phyloP scores from a whole-genome alignment of 2,888 invertebrate genomes.

The Lochmaea capreae region DNA sequence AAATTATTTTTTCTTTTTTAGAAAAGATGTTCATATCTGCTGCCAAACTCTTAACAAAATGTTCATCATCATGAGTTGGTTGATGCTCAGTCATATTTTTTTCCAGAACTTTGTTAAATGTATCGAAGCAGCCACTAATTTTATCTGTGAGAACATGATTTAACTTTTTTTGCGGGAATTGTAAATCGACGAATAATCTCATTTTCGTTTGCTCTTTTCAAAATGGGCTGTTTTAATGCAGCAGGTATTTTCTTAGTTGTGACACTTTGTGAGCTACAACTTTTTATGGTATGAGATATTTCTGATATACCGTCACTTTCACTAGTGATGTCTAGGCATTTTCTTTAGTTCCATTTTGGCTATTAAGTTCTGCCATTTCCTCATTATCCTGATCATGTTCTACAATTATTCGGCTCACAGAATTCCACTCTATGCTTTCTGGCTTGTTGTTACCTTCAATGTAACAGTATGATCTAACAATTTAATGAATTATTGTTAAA shows the following conservation, averaged over 20 bases:
- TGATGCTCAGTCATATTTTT: conserved; percentile 12
- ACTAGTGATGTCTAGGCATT: not conserved
- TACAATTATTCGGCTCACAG: not conserved
- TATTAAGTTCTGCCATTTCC: conserved; percentile 5
- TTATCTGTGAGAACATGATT: conserved; percentile 4
- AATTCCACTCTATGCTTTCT: conserved; percentile 12
- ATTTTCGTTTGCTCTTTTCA: conserved; percentile 5
- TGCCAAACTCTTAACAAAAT: conserved; percentile 13
- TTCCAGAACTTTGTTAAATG: conserved; percentile 14
- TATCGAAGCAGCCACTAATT: conserved; percentile 6
- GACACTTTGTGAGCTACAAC: not conserved
- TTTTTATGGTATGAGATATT: not conserved
- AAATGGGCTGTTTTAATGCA: not conserved
- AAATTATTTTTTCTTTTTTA: conserved; percentile 6
- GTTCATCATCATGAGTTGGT: conserved; percentile 7
- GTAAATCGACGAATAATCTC: not conserved
- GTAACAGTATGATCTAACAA: too few relatives aligned
- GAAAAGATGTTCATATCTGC: conserved; percentile 1
- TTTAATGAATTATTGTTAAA: too few relatives aligned
- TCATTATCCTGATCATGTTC: not conserved
- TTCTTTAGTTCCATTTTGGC: not conserved
- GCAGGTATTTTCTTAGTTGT: not conserved
- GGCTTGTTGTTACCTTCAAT: not conserved
- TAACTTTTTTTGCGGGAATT: conserved; percentile 2
- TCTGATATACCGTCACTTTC: not conserved